Evolutionary conservation across 1,140 invertebrate species (phyloP), one percentile per base, ranked within the genome.

Genomic region (Liolophura sinensis): DNA sequence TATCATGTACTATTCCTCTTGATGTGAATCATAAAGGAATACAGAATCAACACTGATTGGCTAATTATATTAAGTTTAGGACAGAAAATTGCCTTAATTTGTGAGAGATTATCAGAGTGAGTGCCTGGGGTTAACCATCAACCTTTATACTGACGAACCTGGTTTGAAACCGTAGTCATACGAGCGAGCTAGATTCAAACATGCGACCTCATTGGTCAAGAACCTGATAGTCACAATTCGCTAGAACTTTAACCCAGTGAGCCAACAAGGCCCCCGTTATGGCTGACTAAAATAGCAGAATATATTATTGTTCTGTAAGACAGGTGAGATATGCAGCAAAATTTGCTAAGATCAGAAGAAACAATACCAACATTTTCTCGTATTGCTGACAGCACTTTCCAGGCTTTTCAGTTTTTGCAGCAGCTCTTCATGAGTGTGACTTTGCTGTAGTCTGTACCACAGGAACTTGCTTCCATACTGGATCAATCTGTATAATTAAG

Each of bases 331-430:
- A 20, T 5, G n/a, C 25, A 48, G n/a, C n/a, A 60, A 52, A 60
- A 60, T 46, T 27, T 14, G 56, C 14, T 52, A 67, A 55, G 24
- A 56, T 51, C 48, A 55, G 65, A 11, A 25, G 3, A 40, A 40
- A 40, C 31, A 40, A 40, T 9, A 56, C 75, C 86, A 85, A 92
- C 91, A 84, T 88, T 91, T 91, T 76, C 91, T 85, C 69, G 91
- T 91, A 60, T 89, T 90, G 75, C 90, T 91, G 52, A 92, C 86
- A 51, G 89, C 88, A 71, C 87, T 88, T 73, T 92, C 91, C 46
- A 92, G 81, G 68, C 87, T 88, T 83, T 91, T 89, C 15, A 92
- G 81, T 69, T 88, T 86, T 73, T 88, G 86, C 9, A 89, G 86
- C 14, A 87, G 81, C 24, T 87, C 85, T 60, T 86, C 82, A 64